Conservation (phyloP, 2,113 vertebrate genomes). For the Artemisiospiza belli region DNA sequence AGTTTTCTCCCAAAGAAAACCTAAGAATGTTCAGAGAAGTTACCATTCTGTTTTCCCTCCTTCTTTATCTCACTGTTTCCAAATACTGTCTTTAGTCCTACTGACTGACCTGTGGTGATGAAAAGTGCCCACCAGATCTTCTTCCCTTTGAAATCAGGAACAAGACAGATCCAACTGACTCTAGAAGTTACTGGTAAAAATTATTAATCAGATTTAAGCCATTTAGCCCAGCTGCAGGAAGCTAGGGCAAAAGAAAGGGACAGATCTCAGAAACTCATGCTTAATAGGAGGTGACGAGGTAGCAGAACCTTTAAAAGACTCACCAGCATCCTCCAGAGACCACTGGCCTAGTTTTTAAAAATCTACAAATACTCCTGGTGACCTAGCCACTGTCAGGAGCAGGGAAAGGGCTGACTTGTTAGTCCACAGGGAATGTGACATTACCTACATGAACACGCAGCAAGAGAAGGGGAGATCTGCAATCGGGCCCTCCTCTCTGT, state of each 20-base stretch:
- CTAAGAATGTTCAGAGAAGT: background rate
- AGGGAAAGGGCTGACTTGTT: constrained; percentile 10
- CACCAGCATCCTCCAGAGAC: constrained; percentile 50
- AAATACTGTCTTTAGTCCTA: background rate
- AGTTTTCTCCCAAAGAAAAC: background rate
- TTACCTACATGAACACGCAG: constrained; percentile 23
- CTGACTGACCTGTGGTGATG: background rate
- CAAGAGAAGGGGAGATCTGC: background rate
- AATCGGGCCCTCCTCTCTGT: background rate
- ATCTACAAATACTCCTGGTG: constrained; percentile 53
- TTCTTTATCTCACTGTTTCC: background rate
- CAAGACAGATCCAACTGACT: background rate
- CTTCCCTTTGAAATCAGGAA: background rate
- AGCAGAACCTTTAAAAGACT: constrained; percentile 67
- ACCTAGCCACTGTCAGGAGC: constrained; percentile 33
- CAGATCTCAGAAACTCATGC: constrained; percentile 28
- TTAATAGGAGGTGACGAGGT: constrained; percentile 65
- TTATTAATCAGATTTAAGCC: background rate
- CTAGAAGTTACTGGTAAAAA: background rate
- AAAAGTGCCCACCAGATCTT: background rate
- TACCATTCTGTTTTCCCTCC: background rate
- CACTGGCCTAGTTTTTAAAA: constrained; percentile 63
- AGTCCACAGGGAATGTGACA: constrained; percentile 8
- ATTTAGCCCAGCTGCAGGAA: background rate
- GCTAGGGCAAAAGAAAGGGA: constrained; percentile 19